Evolutionary conservation across 2,113 vertebrate species (phyloP), one percentile per base, ranked within the genome.

Genomic region (Indicator indicator): DNA sequence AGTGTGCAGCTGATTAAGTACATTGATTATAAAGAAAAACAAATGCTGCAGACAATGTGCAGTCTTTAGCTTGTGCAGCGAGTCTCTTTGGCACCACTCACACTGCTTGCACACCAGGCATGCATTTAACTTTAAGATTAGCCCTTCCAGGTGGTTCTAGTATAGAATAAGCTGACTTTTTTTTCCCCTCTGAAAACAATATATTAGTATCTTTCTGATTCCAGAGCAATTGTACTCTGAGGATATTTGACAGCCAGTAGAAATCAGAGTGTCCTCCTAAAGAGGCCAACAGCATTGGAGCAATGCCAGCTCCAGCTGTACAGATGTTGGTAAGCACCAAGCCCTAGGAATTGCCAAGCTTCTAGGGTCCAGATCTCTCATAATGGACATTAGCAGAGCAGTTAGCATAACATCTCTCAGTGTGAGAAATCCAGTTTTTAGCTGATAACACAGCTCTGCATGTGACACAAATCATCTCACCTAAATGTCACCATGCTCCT

Each of bases 1-100:
- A 80, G 85, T 65, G 76, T 86, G 89, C 54, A 78, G 68, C 27
- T 94, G 93, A 95, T 94, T 91, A 92, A 83, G 40, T 72, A 73
- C 85, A 93, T 55, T 86, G 89, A 89, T 88, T 78, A 88, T 2
- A 88, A 65, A 89, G 88, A 60, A 86, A 94, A 94, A 87, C 42
- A 84, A 90, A 69, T 0, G 3, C 60, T 83, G 78, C 1, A 5
- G 64, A 91, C 33, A 83, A 84, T 12, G 52, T 71, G 40, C 9
- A n/a, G 72, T 33, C 42, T 27, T 95, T 19, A 88, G 79, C 83
- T 86, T 78, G 70, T 65, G 56, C 48, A 78, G n/a, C 7, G 0
- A 59, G 27, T 59, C 38, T 36, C 52, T 73, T 68, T 79, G 77
- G 83, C 65, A 83, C 16, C 36, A 68, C 14, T 52, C 69, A 89